Evolutionary conservation across 2,888 invertebrate genomes (phyloP).

Genomic region (Monopis laevigella): DNA sequence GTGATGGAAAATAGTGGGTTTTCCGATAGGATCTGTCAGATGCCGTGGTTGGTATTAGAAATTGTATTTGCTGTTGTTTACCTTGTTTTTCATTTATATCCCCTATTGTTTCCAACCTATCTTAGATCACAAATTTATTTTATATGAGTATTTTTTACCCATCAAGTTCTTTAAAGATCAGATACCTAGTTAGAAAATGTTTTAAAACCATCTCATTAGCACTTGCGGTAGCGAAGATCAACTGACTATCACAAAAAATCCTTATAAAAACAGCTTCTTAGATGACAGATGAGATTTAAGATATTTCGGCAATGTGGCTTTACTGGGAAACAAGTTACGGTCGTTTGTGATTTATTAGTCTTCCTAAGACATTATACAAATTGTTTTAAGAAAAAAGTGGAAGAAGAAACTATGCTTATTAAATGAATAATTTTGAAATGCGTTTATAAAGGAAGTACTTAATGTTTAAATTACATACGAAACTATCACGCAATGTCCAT

Average conservation of each 20-base stretch:
- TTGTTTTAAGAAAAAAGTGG: slow-evolving; percentile 45
- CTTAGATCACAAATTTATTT: too few species aligned
- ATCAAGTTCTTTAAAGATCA: too few species aligned
- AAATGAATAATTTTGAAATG: too few species aligned
- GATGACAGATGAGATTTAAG: slow-evolving; percentile 58
- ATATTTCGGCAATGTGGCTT: slow-evolving; percentile 57
- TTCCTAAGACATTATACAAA: slow-evolving; percentile 51
- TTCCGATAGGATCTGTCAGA: slow-evolving; percentile 55
- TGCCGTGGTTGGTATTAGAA: slow-evolving; percentile 33
- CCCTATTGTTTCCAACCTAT: too few species aligned
- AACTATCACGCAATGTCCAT: too few species aligned
- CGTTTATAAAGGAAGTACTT: neutral
- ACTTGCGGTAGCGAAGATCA: slow-evolving; percentile 41
- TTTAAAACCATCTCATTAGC: slow-evolving; percentile 41
- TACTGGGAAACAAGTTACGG: slow-evolving; percentile 52
- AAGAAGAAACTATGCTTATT: too few species aligned
- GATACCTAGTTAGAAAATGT: neutral
- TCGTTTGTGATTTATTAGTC: slow-evolving; percentile 47
- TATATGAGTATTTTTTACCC: too few species aligned
- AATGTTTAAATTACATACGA: slow-evolving; percentile 1
- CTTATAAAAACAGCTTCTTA: slow-evolving; percentile 23
- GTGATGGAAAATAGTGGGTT: slow-evolving; percentile 59
- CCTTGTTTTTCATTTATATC: too few species aligned
- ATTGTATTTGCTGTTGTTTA: slow-evolving; percentile 48
- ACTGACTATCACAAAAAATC: slow-evolving; percentile 33